Base-by-base conservation (phyloP, 2,113 vertebrate genomes). In the Lethenteron reissneri region DNA sequence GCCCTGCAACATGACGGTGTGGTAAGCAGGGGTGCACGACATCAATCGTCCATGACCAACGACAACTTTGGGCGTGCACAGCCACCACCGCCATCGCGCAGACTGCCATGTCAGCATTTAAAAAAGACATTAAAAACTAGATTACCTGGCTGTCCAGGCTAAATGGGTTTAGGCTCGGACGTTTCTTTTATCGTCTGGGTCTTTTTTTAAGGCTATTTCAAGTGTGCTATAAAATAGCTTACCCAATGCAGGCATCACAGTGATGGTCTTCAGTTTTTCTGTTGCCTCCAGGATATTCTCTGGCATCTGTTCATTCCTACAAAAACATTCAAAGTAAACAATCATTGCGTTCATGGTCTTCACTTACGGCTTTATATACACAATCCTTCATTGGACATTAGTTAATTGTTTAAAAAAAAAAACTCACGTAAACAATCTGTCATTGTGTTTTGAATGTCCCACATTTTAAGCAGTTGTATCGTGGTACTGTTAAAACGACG, bases 221-320 rank as follows among this genome's bases (percentile, higher is more conserved):
- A 11, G 21, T 15, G n/a, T 9, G n/a, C 8, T 69, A 17, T n/a
- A 69, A 68, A 6, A 15, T 25, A 70, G 71, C 83, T 84, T 78
- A 92, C 90, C 89, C 0, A 90, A 75, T 4, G 81, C 87, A 2
- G 89, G 86, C 73, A 95, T 81, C 41, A 91, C 6, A 74, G 79
- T 89, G 69, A 91, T 80, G 1, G 78, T 86, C 79, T 88, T 88
- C 58, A 87, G 71, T 12, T 57, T 9, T 0, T 74, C 76, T 6
- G 82, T 79, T 1, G 86, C 88, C 15, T 78, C 77, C 3, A 82
- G 77, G 3, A 87, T 73, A 72, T 87, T 87, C 62, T 84, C 79
- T 1, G 88, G 81, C 71, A 87, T 78, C 21, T 86, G 78, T 58
- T 87, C 83, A 1, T 80, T 76, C 70, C 87, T 92, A 75, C 13